Conservation (phyloP, 2,113 vertebrate genomes). For the Tachycineta bicolor region DNA sequence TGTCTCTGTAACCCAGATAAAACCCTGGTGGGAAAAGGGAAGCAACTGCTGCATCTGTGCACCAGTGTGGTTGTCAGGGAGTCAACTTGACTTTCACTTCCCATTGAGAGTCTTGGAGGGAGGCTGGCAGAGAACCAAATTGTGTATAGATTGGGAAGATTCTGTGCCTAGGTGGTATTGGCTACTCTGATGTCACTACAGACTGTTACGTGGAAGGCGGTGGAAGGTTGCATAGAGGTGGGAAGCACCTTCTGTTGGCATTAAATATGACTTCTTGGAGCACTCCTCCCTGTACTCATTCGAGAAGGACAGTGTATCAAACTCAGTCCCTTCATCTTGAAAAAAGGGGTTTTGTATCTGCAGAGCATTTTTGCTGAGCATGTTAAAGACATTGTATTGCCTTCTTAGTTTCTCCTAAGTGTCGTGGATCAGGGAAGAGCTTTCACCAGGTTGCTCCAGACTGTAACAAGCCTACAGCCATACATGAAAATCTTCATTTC, state of each 20-base stretch:
- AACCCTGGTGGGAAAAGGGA: slow-evolving; percentile 7
- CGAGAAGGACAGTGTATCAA: fast-evolving
- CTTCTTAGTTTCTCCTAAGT: not conserved
- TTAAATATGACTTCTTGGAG: not conserved
- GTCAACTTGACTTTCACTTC: slow-evolving; percentile 41
- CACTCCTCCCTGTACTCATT: not conserved
- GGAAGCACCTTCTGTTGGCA: not conserved
- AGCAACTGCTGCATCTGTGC: not conserved
- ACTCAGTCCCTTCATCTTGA: not conserved
- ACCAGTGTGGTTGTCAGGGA: not conserved
- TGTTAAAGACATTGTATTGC: not conserved
- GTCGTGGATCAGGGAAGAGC: not conserved
- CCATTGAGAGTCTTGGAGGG: not conserved
- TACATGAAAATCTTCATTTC: not conserved
- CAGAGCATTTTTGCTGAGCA: not conserved
- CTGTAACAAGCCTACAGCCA: not conserved
- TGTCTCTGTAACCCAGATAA: not conserved
- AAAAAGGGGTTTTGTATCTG: not conserved
- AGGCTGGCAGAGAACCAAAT: not conserved
- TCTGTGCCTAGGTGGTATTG: not conserved
- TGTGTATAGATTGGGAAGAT: not conserved
- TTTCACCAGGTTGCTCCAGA: not conserved
- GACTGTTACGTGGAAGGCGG: not conserved
- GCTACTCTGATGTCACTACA: not conserved
- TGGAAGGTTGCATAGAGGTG: not conserved